Conservation (phyloP, 1,140 invertebrate genomes). For the Cyclina sinensis region DNA sequence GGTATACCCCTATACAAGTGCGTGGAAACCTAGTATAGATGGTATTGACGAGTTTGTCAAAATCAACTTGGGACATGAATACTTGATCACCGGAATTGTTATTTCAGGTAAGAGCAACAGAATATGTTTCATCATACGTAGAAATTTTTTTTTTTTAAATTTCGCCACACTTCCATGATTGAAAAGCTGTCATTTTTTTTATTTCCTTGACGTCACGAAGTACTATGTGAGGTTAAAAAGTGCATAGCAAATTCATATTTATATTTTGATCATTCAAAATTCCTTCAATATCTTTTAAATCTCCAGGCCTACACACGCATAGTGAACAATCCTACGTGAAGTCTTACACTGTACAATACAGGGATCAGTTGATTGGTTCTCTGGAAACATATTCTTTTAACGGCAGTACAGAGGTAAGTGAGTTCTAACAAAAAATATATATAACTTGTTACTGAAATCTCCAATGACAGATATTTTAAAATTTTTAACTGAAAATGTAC, state of each 20-base stretch:
- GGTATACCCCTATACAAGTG: not conserved
- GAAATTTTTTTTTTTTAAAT: too few species aligned
- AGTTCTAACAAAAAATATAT: too few species aligned
- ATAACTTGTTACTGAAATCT: too few species aligned
- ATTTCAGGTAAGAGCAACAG: constrained; percentile 44
- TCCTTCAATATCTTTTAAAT: not conserved
- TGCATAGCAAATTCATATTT: too few species aligned
- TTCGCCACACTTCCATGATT: too few species aligned
- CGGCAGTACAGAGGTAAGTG: not conserved
- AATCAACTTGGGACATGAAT: not conserved
- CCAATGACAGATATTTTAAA: too few species aligned
- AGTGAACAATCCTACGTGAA: constrained; percentile 23
- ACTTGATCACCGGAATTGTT: constrained; percentile 18
- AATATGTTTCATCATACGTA: too few species aligned
- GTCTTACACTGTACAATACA: not conserved
- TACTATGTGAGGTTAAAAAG: too few species aligned
- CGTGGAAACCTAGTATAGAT: constrained; percentile 33
- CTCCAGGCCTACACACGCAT: constrained; percentile 5
- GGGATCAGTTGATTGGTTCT: not conserved
- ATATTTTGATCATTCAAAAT: too few species aligned
- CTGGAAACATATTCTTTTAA: not conserved
- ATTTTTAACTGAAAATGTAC: too few species aligned
- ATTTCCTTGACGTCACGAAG: too few species aligned
- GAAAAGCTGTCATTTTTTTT: too few species aligned
- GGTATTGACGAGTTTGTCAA: constrained; percentile 1